phyloP scores from a whole-genome alignment of 37 sponge, comb jelly and placozoan genomes.

The Oopsacas minuta region DNA sequence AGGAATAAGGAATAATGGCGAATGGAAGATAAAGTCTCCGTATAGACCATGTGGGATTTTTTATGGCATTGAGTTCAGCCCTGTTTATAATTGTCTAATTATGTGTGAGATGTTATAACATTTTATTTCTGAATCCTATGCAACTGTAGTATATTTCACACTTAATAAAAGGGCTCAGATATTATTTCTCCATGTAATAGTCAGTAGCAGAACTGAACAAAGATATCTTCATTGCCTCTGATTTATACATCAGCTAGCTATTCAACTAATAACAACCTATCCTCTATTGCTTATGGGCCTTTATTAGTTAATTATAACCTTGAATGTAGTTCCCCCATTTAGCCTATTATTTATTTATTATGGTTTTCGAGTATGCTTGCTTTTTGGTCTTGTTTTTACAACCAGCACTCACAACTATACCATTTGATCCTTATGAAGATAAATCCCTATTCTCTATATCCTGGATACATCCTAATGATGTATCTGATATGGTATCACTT shows the following conservation, averaged over 20 bases:
- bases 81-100: neutral
- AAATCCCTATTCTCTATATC: neutral
- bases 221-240: neutral
- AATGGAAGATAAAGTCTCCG: neutral
- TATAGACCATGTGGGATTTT: neutral
- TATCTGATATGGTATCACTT: neutral
- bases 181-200: neutral
- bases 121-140: no score
- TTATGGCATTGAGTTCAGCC: neutral
- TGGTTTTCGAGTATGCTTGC: neutral
- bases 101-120: neutral
- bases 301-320: neutral
- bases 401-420: neutral
- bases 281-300: neutral
- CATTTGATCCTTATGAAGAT: conserved; percentile 3
- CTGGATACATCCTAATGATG: conserved; percentile 5
- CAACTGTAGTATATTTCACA: no score
- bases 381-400: neutral
- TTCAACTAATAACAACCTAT: neutral
- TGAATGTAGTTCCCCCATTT: no score
- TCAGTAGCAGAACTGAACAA: neutral
- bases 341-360: neutral
- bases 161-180: neutral
- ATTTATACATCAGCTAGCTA: neutral
- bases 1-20: neutral